Evolutionary conservation across 2,797 vertebrate genomes (phyloP), one percentile per base, ranked within the genome.

Genomic region (Threskiornis aethiopicus): DNA sequence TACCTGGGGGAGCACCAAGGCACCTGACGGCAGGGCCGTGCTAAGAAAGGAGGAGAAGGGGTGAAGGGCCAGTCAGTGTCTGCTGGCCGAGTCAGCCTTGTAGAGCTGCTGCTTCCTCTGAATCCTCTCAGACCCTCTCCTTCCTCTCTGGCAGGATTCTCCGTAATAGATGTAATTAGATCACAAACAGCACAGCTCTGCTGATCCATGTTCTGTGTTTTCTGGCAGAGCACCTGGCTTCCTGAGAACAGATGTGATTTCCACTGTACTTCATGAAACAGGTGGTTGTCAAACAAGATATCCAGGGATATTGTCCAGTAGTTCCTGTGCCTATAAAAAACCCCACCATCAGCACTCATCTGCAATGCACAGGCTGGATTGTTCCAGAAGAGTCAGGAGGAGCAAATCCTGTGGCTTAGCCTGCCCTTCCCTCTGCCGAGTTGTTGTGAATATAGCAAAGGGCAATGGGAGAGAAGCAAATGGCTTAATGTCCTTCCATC

Each of bases 281-380:
- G 85, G 83, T 85, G 89, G 55, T 9, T 84, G 84, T 66, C 87
- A 90, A 55, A 57, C 0, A 16, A 75, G 41, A 33, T n/a, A 21
- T 33, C 47, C 1, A 1, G 46, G 67, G 54, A 31, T 12, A 2
- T 66, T 52, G 51, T 66, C 81, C 90, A 42, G 41, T n/a, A 76
- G 61, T 69, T 93, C 64, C 87, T 21, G 52, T 24, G 67, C 78
- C 95, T 92, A 81, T 84, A 72, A 95, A 95, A 95, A 84, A 5
- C 12, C 59, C 55, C 62, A 21, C 31, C 10, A 33, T 9, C 31
- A 18, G 29, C 51, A 16, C 54, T 75, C 18, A 6, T n/a, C 52
- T 1, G 3, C 78, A 17, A 10, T 4, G 10, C 79, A 3, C 2
- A 7, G 80, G 5, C 22, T 89, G 70, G 61, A 76, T 84, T 65